Base-by-base conservation (phyloP, 1,140 invertebrate genomes). In the Drosophila tropicalis region DNA sequence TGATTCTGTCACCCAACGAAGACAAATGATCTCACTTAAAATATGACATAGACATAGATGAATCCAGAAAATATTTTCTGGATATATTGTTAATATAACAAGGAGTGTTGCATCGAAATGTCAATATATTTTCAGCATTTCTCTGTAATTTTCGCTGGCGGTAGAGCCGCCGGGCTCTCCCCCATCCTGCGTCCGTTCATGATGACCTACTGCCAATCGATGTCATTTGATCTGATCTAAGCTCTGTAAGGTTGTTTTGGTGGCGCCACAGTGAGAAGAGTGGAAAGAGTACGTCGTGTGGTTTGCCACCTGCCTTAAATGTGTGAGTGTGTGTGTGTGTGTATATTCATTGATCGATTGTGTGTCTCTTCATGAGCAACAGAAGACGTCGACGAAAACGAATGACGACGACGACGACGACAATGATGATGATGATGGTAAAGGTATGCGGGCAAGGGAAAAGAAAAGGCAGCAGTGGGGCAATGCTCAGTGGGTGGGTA, bases 281-380 rank as follows among this genome's bases (percentile, higher is more conserved):
- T 29, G 29, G 5, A 5, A 29, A 29, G 29, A 3, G 29, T 29
- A 5, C 5, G 29, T 29, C 29, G 29, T 29, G 29, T 29, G 17
- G n/a, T 15, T 19, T 5, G 44, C 17, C 44, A 51, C 44, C 44
- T 47, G 44, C 7, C 2, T n/a, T 2, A 15, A 15, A 19, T 51
- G 2, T 22, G n/a, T 2, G 19, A 22, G 2, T 29, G 5, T 29
- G 44, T 51, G 44, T 51, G 44, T 51, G 10, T 39, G 3, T 39
- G 12, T 12, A 39, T 39, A 39, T 39, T 51, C 44, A 51, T 51
- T 51, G 44, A 51, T 51, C 44, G 44, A 51, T 51, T 36, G 7
- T 22, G 17, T 51, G 9, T 51, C 17, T 51, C 17, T 51, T 51
- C 17, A 47, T 17, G 44, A 51, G 44, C 13, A n/a, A 19, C 44